Base-by-base conservation (phyloP, 1,140 invertebrate genomes). In the Amphibalanus amphitrite region DNA sequence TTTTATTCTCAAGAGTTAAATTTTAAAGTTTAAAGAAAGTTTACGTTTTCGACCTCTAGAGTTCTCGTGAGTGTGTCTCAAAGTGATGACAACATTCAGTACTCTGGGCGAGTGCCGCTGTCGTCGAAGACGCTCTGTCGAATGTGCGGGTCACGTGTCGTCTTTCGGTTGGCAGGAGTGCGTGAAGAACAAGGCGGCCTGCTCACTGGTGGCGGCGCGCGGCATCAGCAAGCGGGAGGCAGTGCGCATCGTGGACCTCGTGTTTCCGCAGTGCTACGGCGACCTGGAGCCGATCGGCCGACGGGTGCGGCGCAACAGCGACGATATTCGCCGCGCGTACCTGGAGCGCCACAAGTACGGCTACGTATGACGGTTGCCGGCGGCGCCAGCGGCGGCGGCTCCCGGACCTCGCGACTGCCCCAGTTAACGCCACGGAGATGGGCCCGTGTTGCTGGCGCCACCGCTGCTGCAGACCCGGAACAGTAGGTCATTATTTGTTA, bases 211-310 rank as follows among this genome's bases (percentile, higher is more conserved):
- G 71, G 87, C 90, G 69, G 90, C 92, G 10, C 83, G 91, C 69
- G 87, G 91, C 77, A 85, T 97, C 28, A 82, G 82, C 0, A 79
- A 85, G 73, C 80, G 84, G 71, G 86, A 92, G 80, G 93, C 92
- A 0, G 80, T 84, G 23, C 84, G 83, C 40, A 86, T 89, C 8
- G 88, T 98, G 23, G 88, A 95, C 75, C 85, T 88, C 78, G 93
- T 97, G 10, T 98, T 98, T 81, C 83, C 86, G 1, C 90, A 87
- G 79, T 98, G 95, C 80, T 97, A 97, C 78, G 85, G 86, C 73
- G 95, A 98, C 82, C 82, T 97, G 72, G 95, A 98, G 79, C 95
- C 95, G 6, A 85, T 97, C 71, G 95, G 95, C 1, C 83, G 95
- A 76, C 81, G 92, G 73, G 82, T 93, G 70, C 84, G 90, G 73